Evolutionary conservation across 2,797 vertebrate species (phyloP).

Genomic region (Peromyscus attwateri): DNA sequence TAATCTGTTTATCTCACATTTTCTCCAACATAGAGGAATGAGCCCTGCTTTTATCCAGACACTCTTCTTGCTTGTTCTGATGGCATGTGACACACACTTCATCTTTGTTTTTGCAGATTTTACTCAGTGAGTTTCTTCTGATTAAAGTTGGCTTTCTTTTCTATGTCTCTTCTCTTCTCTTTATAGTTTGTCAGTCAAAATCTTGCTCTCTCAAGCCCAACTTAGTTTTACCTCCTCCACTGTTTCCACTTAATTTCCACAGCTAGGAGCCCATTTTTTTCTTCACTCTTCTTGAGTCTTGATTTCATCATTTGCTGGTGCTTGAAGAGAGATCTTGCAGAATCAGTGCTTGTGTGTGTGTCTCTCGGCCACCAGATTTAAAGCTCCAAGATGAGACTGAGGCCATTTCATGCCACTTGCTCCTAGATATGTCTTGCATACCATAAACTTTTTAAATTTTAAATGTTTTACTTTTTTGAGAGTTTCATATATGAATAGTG

Average conservation of each 20-base stretch:
- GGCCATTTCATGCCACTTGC: not conserved
- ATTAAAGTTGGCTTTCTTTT: constrained; percentile 21
- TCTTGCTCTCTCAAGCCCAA: not conserved
- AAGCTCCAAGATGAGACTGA: constrained; percentile 2
- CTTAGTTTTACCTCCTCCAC: not conserved
- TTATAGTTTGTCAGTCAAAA: not conserved
- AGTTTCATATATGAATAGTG: not conserved
- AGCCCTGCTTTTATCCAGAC: not conserved
- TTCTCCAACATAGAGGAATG: not conserved
- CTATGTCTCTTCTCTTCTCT: not conserved
- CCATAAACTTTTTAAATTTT: not conserved
- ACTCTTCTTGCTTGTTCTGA: not conserved
- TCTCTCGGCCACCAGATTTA: not conserved
- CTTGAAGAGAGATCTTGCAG: not conserved
- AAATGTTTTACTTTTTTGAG: not conserved
- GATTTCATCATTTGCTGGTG: not conserved
- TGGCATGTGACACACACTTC: not conserved
- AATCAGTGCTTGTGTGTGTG: not conserved
- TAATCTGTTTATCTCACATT: not conserved
- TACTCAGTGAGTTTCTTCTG: not conserved
- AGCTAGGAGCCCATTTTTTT: not conserved
- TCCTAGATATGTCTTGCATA: not conserved
- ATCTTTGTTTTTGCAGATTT: not conserved
- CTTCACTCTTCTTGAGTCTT: not conserved
- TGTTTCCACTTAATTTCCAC: not conserved